Evolutionary conservation across 2,797 vertebrate genomes (phyloP).

Genomic region (Melanotaenia pygmaea): DNA sequence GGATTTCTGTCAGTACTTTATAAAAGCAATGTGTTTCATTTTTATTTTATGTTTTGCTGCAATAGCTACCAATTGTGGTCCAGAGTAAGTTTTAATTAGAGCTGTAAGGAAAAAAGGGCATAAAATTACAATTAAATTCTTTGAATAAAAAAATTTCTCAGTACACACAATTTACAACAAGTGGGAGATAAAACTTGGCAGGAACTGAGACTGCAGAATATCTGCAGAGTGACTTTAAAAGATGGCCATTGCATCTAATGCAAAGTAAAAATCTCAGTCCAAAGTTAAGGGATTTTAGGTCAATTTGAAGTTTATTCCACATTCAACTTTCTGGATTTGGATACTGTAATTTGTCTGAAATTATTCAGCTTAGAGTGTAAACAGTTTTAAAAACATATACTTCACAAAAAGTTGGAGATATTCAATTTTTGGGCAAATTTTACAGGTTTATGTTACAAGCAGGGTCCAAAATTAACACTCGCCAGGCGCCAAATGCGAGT

Average conservation of each 20-base stretch:
- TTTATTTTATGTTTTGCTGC: not conserved
- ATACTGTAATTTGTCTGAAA: not conserved
- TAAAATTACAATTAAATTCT: conserved; percentile 10
- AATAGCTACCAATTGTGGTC: not conserved
- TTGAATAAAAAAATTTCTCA: conserved; percentile 8
- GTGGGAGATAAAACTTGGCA: conserved; percentile 17
- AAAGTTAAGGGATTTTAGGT: no score
- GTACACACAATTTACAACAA: not conserved
- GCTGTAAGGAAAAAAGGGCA: not conserved
- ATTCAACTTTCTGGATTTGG: not conserved
- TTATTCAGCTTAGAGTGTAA: no score
- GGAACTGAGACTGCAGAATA: not conserved
- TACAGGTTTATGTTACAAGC: no score
- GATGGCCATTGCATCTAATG: no score
- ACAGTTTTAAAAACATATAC: no score
- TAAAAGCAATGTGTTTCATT: not conserved
- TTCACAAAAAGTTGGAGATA: no score
- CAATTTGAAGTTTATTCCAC: not conserved
- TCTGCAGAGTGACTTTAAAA: no score
- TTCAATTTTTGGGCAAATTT: no score
- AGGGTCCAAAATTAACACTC: no score
- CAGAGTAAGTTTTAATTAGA: not conserved
- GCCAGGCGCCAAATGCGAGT: no score
- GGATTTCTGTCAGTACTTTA: not conserved
- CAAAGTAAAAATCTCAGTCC: no score